phyloP scores from a whole-genome alignment of 2,113 vertebrate genomes.

The pig (Sus scrofa) region DNA sequence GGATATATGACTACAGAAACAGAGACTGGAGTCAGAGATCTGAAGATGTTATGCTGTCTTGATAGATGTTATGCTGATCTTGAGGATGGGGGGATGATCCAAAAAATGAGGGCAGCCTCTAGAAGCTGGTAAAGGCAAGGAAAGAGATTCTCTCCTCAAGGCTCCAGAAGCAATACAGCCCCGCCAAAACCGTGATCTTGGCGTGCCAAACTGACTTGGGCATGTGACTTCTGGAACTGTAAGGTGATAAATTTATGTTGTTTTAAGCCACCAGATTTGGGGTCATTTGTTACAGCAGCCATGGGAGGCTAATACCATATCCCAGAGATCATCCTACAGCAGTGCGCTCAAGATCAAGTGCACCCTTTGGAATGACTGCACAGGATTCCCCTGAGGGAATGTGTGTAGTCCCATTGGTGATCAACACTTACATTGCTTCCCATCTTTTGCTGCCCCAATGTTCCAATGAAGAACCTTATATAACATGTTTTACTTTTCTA shows the following conservation, averaged over 20 bases:
- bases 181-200: neutral
- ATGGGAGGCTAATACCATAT: neutral
- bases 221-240: neutral
- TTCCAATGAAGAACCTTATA: neutral
- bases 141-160: neutral
- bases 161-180: neutral
- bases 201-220: neutral
- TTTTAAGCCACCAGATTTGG: neutral
- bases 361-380: fast-evolving
- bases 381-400: neutral
- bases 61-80: neutral
- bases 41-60: neutral
- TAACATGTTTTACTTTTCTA: neutral
- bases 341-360: neutral
- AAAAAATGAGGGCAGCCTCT: neutral
- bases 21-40: neutral
- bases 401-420: neutral
- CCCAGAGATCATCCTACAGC: fast-evolving
- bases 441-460: neutral
- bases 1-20: neutral
- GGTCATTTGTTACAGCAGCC: neutral
- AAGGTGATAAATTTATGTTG: neutral
- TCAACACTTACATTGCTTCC: neutral
- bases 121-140: neutral
- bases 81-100: neutral